phyloP scores from a whole-genome alignment of 1,140 invertebrate genomes.

The Globodera ellingtonae region DNA sequence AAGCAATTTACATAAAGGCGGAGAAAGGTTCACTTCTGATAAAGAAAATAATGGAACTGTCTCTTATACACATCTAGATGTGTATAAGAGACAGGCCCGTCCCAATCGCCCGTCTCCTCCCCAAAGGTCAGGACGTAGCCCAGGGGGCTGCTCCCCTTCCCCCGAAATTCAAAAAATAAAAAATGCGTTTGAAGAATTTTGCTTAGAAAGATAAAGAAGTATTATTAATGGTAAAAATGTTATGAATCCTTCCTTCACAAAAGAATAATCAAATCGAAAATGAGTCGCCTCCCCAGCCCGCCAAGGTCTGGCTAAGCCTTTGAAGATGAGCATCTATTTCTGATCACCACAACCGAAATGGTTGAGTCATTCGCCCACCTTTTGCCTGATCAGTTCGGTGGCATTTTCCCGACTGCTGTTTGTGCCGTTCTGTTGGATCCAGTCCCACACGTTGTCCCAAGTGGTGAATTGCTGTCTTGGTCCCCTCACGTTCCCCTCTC shows the following conservation, averaged over 20 bases:
- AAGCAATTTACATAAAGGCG: too few relatives aligned
- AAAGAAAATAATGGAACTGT: too few relatives aligned
- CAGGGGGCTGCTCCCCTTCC: too few relatives aligned
- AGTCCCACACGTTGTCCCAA: constrained; percentile 28
- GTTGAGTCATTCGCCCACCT: background rate
- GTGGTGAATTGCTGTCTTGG: background rate
- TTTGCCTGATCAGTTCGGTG: constrained; percentile 6
- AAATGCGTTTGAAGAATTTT: background rate
- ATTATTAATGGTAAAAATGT: too few relatives aligned
- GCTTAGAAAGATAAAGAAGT: background rate
- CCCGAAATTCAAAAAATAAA: background rate
- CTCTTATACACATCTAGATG: too few relatives aligned
- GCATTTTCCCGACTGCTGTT: background rate
- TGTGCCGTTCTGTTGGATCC: constrained; percentile 11
- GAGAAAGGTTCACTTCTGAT: too few relatives aligned
- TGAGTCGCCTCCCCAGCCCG: too few relatives aligned
- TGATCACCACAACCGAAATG: background rate
- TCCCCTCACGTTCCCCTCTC: background rate
- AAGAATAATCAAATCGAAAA: too few relatives aligned
- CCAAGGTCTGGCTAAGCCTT: too few relatives aligned
- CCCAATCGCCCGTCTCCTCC: background rate
- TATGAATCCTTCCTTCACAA: too few relatives aligned
- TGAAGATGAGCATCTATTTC: background rate
- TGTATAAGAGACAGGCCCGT: too few relatives aligned
- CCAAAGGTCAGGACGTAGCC: background rate